phyloP scores from a whole-genome alignment of 2,113 vertebrate genomes.

The Delphinapterus leucas region DNA sequence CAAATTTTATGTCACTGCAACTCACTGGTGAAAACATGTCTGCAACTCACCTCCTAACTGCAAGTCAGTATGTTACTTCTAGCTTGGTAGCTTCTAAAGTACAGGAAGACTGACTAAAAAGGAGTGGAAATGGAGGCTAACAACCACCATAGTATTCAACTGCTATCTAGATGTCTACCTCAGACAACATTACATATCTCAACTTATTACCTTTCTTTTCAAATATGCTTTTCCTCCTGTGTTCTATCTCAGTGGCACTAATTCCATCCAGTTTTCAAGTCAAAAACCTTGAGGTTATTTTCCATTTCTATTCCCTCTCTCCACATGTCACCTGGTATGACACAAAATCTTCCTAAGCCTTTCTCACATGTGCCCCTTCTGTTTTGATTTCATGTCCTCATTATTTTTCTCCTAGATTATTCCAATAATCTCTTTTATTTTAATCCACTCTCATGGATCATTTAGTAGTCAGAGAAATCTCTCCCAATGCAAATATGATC shows the following conservation, averaged over 20 bases:
- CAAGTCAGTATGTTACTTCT: background rate
- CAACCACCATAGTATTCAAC: background rate
- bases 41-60: background rate
- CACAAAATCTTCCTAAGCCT: background rate
- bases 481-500: background rate
- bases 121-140: background rate
- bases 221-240: background rate
- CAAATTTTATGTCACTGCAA: background rate
- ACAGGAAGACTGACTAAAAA: background rate
- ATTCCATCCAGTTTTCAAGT: background rate
- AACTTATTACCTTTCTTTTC: background rate
- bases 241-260: background rate
- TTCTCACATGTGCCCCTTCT: background rate
- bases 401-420: background rate
- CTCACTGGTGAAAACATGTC: background rate
- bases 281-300: background rate
- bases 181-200: background rate
- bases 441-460: background rate
- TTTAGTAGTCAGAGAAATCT: background rate
- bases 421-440: background rate
- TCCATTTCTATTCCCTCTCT: background rate
- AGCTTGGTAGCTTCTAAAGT: background rate
- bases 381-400: background rate
- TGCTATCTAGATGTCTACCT: background rate
- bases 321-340: background rate